phyloP scores from a whole-genome alignment of 2,797 vertebrate species.

The Adelosebastes latens region DNA sequence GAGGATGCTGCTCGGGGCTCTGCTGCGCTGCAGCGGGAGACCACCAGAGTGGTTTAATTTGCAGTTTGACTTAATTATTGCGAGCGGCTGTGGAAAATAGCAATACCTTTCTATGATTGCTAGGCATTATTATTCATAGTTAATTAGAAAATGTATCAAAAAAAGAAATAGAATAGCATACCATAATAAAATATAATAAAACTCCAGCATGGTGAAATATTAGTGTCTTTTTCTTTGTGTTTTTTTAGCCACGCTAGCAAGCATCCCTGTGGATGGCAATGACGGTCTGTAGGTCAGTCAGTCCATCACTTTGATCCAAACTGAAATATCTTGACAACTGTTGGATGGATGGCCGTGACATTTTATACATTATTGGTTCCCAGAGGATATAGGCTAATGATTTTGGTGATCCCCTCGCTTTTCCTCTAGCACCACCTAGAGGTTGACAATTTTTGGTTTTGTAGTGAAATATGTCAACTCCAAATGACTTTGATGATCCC shows the following conservation, averaged over 20 bases:
- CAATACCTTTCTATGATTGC: slow-evolving; percentile 46
- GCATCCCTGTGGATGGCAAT: background rate
- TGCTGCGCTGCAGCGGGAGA: slow-evolving; percentile 58
- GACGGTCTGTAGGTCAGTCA: background rate
- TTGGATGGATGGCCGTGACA: background rate
- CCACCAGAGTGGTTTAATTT: slow-evolving; percentile 67
- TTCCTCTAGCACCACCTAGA: background rate
- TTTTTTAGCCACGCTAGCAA: background rate
- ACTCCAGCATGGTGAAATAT: background rate
- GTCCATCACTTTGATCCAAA: background rate
- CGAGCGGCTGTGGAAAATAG: slow-evolving; percentile 50
- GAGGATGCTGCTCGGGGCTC: slow-evolving; percentile 49
- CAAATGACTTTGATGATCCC: background rate
- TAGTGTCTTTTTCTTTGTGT: background rate
- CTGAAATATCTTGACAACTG: background rate
- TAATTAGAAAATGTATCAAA: slow-evolving; percentile 53
- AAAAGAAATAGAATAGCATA: slow-evolving; percentile 23
- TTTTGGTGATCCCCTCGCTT: background rate
- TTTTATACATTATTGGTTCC: background rate
- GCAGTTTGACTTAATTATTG: slow-evolving; percentile 72
- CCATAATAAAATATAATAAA: slow-evolving; percentile 31
- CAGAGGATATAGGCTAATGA: background rate
- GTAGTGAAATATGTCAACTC: background rate
- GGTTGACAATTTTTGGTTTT: background rate
- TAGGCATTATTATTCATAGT: slow-evolving; percentile 53